Evolutionary conservation across 2,888 invertebrate genomes (phyloP).

Genomic region (Euphydryas editha): DNA sequence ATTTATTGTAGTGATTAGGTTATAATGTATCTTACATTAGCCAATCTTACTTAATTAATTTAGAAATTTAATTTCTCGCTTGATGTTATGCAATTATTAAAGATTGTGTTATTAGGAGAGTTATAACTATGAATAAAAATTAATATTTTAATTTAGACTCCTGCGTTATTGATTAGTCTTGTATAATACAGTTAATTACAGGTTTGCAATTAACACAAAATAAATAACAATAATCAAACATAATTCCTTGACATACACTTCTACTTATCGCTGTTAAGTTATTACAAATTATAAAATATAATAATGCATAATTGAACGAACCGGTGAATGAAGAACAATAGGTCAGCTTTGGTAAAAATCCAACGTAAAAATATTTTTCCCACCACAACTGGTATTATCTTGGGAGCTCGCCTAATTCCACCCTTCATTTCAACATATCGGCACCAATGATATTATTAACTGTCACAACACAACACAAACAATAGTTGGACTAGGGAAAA

Average conservation of each 20-base stretch:
- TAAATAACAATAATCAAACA: background rate
- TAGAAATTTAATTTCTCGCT: constrained; percentile 6
- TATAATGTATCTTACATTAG: background rate
- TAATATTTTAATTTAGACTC: background rate
- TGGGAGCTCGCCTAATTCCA: constrained; percentile 55
- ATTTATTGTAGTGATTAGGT: background rate
- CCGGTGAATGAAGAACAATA: constrained; percentile 85
- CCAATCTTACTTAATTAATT: background rate
- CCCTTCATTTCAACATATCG: constrained; percentile 72
- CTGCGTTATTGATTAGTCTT: background rate
- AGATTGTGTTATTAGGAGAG: background rate
- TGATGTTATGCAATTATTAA: constrained; percentile 8
- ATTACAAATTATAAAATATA: background rate
- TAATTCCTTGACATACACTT: background rate
- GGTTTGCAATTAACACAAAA: background rate
- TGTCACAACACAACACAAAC: constrained; percentile 40
- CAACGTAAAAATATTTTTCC: constrained; percentile 85
- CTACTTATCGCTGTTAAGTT: background rate
- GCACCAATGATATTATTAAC: constrained; percentile 33
- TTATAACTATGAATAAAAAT: background rate
- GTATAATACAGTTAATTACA: background rate
- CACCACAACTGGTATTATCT: constrained; percentile 71
- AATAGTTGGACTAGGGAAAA: constrained; percentile 21
- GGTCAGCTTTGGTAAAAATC: constrained; percentile 85
- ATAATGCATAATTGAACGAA: constrained; percentile 71